phyloP scores from a whole-genome alignment of 1,140 invertebrate genomes.

The Solenopsis invicta region DNA sequence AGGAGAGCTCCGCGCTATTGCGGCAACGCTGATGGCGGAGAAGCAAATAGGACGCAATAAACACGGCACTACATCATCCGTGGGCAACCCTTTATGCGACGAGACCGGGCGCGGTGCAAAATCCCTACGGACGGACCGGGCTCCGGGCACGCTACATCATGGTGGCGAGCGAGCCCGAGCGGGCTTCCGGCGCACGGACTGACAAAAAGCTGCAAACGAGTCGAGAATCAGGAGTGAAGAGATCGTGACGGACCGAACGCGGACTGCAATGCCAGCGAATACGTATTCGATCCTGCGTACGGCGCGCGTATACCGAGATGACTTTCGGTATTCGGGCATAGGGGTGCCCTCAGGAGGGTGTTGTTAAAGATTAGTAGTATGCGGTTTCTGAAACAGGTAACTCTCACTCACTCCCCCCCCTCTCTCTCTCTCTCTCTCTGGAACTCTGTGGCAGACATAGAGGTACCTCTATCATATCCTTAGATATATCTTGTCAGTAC shows the following conservation, averaged over 20 bases:
- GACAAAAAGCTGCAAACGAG: slow-evolving; percentile 56
- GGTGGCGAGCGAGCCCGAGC: slow-evolving; percentile 36
- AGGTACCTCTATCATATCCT: not conserved
- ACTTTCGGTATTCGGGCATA: slow-evolving; percentile 36
- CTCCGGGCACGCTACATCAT: slow-evolving; percentile 42
- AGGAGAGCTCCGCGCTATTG: slow-evolving; percentile 69
- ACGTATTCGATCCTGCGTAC: slow-evolving; percentile 36
- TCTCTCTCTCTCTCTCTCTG: not conserved
- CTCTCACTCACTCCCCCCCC: not conserved
- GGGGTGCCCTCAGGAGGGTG: slow-evolving; percentile 14
- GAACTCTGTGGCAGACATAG: not conserved
- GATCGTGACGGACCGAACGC: slow-evolving; percentile 33
- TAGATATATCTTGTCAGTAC: not conserved
- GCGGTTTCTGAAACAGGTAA: slow-evolving; percentile 37
- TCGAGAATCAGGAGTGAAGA: slow-evolving; percentile 27
- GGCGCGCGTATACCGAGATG: not conserved
- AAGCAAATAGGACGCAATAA: slow-evolving; percentile 82
- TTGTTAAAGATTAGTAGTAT: slow-evolving; percentile 31
- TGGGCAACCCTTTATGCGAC: slow-evolving; percentile 78
- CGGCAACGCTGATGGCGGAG: slow-evolving; percentile 74
- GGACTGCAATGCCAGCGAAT: not conserved
- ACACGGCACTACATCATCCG: slow-evolving; percentile 80
- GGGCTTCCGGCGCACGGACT: slow-evolving; percentile 10
- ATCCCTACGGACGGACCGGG: slow-evolving; percentile 67
- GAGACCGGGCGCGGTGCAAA: slow-evolving; percentile 65